These are phyloP conservation scores for Falcaria lacertinaria DNA, from an alignment of 2,888 invertebrate species.

Conservation along the genomic window DNA sequence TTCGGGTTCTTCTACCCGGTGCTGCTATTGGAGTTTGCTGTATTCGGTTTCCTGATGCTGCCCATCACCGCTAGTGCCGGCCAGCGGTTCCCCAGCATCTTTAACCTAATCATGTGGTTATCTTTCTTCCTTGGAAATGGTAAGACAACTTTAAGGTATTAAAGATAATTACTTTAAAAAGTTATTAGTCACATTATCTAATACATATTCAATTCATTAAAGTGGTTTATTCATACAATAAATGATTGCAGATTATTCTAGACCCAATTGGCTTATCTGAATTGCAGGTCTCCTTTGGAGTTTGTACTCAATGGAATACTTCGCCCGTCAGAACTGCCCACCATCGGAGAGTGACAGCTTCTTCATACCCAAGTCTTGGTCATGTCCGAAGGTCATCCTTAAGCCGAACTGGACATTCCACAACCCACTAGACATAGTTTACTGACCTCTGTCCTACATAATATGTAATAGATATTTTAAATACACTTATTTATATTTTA, in stretches of 20 bases:
- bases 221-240: too few relatives aligned
- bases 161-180: too few relatives aligned
- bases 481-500: not conserved
- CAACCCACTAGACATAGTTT: constrained; percentile 49
- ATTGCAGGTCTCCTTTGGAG: constrained; percentile 81
- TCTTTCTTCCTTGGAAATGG: constrained; percentile 88
- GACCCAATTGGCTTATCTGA: too few relatives aligned
- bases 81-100: constrained; percentile 62
- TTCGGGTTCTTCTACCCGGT: constrained; percentile 94
- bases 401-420: constrained; percentile 71
- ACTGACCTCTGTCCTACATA: constrained; percentile 10
- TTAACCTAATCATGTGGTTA: constrained; percentile 93
- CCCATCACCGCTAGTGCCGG: constrained; percentile 70
- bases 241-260: too few relatives aligned
- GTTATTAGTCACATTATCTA: too few relatives aligned
- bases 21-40: constrained; percentile 87
- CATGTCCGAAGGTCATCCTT: constrained; percentile 62
- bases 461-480: not conserved
- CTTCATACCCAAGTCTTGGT: constrained; percentile 72
- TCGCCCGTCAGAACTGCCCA: constrained; percentile 87
- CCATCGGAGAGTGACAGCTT: constrained; percentile 62
- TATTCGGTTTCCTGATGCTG: constrained; percentile 81
- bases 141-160: constrained; percentile 18
- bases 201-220: too few relatives aligned
- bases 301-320: constrained; percentile 92